Conservation (phyloP, 2,888 invertebrate genomes). For the Chironomus tentans region DNA sequence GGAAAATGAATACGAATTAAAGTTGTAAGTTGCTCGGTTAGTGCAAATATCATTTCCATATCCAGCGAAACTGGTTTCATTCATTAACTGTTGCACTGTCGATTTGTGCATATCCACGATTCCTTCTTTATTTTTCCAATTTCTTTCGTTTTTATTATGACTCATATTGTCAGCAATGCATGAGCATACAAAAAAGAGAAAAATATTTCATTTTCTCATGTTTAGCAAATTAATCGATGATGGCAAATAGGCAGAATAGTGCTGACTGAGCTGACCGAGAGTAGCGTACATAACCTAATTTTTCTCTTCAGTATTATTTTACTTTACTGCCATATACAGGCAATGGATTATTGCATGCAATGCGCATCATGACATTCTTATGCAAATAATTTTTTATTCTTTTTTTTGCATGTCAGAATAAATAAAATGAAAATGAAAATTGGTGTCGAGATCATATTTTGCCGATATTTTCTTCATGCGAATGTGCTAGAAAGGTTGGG, state of each 20-base stretch:
- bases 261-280: too few species aligned
- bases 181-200: not conserved
- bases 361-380: conserved; percentile 1
- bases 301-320: not conserved
- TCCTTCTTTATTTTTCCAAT: not conserved
- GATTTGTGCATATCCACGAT: too few species aligned
- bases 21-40: too few species aligned
- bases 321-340: not conserved
- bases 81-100: not conserved
- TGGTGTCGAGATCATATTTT: conserved; percentile 1
- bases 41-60: not conserved
- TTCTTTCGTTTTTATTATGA: conserved; percentile 7
- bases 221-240: not conserved
- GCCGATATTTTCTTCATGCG: not conserved
- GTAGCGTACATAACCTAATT: not conserved
- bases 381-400: not conserved
- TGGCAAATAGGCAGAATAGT: not conserved
- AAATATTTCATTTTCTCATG: not conserved
- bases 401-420: not conserved
- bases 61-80: not conserved
- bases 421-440: not conserved
- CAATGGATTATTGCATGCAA: not conserved
- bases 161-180: conserved; percentile 18
- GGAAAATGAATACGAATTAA: not conserved
- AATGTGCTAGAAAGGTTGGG: not conserved